phyloP scores from a whole-genome alignment of 2,113 vertebrate genomes.

The Sminthopsis crassicaudata region DNA sequence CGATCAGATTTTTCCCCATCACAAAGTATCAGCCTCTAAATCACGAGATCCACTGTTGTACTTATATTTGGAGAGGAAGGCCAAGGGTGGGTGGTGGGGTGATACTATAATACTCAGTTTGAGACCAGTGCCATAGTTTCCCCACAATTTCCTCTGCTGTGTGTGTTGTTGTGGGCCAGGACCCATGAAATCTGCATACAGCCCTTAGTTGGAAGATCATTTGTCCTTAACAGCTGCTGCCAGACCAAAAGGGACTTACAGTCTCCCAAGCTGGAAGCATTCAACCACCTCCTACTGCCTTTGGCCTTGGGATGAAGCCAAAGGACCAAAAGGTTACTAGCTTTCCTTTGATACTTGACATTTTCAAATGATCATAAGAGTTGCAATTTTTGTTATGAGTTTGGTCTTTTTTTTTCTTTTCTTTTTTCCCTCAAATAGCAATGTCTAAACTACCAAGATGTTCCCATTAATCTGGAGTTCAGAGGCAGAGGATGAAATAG shows the following conservation, averaged over 20 bases:
- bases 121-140: conserved; percentile 56
- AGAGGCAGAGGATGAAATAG: conserved; percentile 46
- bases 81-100: conserved; percentile 28
- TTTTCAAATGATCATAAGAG: conserved; percentile 44
- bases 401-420: conserved; percentile 5
- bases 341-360: conserved; percentile 55
- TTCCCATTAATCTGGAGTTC: conserved; percentile 51
- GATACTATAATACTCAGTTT: conserved; percentile 26
- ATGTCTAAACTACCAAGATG: conserved; percentile 60
- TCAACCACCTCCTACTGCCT: conserved; percentile 30
- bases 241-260: conserved; percentile 59
- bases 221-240: conserved; percentile 64
- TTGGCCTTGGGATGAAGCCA: conserved; percentile 27
- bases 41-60: background rate
- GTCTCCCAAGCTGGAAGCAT: conserved; percentile 51
- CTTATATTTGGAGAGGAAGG: background rate
- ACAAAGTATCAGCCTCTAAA: background rate
- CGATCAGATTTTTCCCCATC: background rate
- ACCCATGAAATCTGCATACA: conserved; percentile 56
- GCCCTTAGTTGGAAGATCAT: conserved; percentile 63
- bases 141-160: background rate
- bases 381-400: conserved; percentile 62
- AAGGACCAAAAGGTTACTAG: conserved; percentile 29
- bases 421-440: background rate
- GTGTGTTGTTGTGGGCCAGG: conserved; percentile 39